phyloP scores from a whole-genome alignment of 2,888 invertebrate species.

The Morpho deidamia region DNA sequence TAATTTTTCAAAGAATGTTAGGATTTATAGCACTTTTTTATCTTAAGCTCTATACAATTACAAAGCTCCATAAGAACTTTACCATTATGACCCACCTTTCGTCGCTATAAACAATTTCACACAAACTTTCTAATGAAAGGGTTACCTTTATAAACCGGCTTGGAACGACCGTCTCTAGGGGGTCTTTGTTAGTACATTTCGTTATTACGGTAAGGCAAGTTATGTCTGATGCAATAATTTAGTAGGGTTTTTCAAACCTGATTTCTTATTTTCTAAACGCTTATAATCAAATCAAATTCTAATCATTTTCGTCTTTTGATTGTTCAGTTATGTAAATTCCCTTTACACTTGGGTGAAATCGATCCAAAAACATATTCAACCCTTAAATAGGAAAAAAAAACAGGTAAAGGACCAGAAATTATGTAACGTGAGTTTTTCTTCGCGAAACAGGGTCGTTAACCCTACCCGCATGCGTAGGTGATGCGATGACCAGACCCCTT shows the following conservation, averaged over 20 bases:
- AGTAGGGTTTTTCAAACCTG: too few relatives aligned
- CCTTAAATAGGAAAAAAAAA: slow-evolving; percentile 18
- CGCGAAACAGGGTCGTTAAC: slow-evolving; percentile 52
- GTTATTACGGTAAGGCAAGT: neutral
- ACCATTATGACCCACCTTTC: slow-evolving; percentile 1
- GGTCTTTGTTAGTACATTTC: slow-evolving; percentile 12
- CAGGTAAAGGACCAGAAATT: slow-evolving; percentile 22
- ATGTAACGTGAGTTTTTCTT: slow-evolving; percentile 29
- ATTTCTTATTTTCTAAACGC: too few relatives aligned
- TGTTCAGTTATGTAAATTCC: neutral
- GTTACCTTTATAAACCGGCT: slow-evolving; percentile 27
- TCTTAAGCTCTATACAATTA: too few relatives aligned
- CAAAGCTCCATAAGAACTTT: neutral
- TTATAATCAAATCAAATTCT: too few relatives aligned
- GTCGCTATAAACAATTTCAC: slow-evolving; percentile 20
- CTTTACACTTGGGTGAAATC: neutral
- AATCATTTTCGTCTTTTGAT: too few relatives aligned
- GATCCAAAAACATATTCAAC: neutral
- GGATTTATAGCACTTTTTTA: too few relatives aligned
- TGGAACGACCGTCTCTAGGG: slow-evolving; percentile 1
- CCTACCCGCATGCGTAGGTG: slow-evolving; percentile 49
- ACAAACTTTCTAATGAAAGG: slow-evolving; percentile 39
- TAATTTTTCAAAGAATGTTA: too few relatives aligned
- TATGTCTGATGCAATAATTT: neutral
- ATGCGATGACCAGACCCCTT: slow-evolving; percentile 26